Percentiles rank a stretch among this genome's conserved stretches.
Evolutionary conservation across 2,888 invertebrate genomes (phyloP).

Genomic region (Pocota personata): DNA sequence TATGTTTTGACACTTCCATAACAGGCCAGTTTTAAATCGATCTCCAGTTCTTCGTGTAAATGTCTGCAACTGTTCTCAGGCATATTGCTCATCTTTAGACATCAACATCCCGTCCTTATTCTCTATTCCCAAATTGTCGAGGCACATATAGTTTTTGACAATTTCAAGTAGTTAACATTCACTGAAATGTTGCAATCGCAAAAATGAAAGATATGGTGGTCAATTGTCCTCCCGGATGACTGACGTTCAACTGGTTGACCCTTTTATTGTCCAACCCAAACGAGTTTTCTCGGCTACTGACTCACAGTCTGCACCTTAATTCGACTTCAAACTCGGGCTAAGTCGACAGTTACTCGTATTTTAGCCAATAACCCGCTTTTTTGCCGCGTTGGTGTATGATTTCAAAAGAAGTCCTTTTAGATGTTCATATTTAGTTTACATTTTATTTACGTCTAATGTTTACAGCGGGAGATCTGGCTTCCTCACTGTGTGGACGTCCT

Average conservation of each 20-base stretch:
- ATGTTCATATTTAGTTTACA: not conserved
- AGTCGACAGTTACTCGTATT: conserved; percentile 55
- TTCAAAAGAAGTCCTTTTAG: conserved; percentile 24
- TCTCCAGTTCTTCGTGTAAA: not conserved
- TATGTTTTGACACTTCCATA: too few relatives aligned
- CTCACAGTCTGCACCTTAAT: conserved; percentile 1
- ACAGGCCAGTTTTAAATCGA: not conserved
- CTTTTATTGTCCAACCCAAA: conserved; percentile 50
- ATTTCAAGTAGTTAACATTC: conserved; percentile 24
- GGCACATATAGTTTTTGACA: conserved; percentile 42
- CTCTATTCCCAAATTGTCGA: conserved; percentile 55
- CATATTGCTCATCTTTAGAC: conserved; percentile 2
- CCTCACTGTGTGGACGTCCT: too few relatives aligned
- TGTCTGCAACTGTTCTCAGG: not conserved
- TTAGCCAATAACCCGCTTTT: conserved; percentile 57
- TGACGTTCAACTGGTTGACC: not conserved
- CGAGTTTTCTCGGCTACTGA: conserved; percentile 46
- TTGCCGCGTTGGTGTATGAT: conserved; percentile 43
- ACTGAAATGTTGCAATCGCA: conserved; percentile 32
- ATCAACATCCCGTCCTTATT: not conserved
- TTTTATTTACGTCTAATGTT: too few relatives aligned
- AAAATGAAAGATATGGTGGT: conserved; percentile 14
- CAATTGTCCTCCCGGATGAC: not conserved
- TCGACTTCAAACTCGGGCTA: conserved; percentile 14
- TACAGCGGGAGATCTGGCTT: too few relatives aligned